phyloP scores from a whole-genome alignment of 2,113 vertebrate species.

The Leuciscus idus region DNA sequence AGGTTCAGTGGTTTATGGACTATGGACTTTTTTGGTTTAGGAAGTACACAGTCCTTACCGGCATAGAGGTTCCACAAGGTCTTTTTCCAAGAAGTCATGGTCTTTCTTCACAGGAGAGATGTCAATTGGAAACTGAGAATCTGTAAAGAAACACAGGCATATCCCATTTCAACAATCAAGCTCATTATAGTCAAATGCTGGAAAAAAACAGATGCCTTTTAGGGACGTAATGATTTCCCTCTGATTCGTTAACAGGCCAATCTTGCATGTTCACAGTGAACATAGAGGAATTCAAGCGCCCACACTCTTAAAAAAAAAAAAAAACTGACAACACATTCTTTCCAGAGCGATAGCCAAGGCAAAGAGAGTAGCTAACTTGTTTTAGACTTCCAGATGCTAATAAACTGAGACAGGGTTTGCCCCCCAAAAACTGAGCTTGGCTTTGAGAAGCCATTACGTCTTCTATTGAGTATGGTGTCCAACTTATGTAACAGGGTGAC shows the following conservation, averaged over 20 bases:
- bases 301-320: constrained; percentile 3
- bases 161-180: constrained; percentile 21
- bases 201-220: not conserved
- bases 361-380: constrained; percentile 56
- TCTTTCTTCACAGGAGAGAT: constrained; percentile 94
- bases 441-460: constrained; percentile 69
- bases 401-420: constrained; percentile 64
- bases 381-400: constrained; percentile 65
- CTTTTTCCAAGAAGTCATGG: constrained; percentile 98
- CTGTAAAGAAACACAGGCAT: constrained; percentile 69
- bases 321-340: constrained; percentile 58
- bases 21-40: no score
- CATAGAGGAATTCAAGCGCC: constrained; percentile 42
- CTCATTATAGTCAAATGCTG: not conserved
- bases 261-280: constrained; percentile 42
- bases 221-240: not conserved
- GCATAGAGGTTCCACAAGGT: constrained; percentile 96
- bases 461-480: constrained; percentile 59
- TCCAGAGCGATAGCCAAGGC: constrained; percentile 56
- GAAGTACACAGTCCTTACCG: constrained; percentile 78
- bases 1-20: not conserved
- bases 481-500: constrained; percentile 71
- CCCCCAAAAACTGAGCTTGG: constrained; percentile 60
- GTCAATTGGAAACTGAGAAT: constrained; percentile 95
- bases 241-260: constrained; percentile 29